phyloP scores from a whole-genome alignment of 2,113 vertebrate genomes.

The Scytalopus superciliaris region DNA sequence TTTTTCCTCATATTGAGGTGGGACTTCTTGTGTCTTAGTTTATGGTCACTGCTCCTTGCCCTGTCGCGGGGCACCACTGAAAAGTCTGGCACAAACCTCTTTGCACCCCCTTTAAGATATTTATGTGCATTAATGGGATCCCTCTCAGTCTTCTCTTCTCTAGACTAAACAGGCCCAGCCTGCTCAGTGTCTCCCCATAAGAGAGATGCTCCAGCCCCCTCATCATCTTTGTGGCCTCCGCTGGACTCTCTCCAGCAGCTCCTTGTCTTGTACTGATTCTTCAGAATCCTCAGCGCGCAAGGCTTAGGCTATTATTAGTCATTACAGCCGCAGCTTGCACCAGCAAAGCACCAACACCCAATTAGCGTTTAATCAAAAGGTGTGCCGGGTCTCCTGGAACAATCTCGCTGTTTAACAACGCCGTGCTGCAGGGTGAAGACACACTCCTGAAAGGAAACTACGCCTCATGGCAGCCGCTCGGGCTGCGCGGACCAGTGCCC shows the following conservation, averaged over 20 bases:
- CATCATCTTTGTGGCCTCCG: background rate
- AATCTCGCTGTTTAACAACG: background rate
- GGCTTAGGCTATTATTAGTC: background rate
- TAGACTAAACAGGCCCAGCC: background rate
- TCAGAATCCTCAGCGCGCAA: background rate
- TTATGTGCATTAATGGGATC: background rate
- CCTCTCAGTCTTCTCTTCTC: background rate
- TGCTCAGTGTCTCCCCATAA: background rate
- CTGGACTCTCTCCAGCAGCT: background rate
- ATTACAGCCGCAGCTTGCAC: background rate
- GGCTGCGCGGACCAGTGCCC: too few species aligned
- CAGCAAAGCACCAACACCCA: conserved; percentile 12
- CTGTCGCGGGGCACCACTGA: fast-evolving
- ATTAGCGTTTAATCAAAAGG: background rate
- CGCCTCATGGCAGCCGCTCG: too few species aligned
- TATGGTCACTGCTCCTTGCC: fast-evolving
- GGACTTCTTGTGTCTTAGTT: background rate
- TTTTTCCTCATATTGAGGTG: background rate
- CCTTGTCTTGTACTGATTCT: background rate
- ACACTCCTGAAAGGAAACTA: background rate
- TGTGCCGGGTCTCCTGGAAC: background rate
- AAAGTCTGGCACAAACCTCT: background rate
- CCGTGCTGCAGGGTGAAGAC: background rate
- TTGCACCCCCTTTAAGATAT: background rate
- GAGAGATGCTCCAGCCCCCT: background rate